phyloP scores from a whole-genome alignment of 2,113 vertebrate species.

The Geococcyx californianus region DNA sequence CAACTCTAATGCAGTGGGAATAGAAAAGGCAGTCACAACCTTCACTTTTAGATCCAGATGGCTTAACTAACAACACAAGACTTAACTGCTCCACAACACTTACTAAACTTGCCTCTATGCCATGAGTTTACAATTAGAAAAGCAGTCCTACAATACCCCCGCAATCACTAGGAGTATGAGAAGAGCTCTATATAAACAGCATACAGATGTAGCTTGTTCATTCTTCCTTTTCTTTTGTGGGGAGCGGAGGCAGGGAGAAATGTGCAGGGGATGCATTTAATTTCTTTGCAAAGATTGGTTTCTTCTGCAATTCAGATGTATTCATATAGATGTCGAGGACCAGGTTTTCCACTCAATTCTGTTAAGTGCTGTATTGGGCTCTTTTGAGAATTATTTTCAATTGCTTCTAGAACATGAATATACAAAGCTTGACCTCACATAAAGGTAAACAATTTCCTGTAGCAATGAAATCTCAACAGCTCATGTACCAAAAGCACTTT shows the following conservation, averaged over 20 bases:
- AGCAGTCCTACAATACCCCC: background rate
- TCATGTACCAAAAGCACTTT: background rate
- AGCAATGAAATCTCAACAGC: background rate
- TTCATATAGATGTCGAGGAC: background rate
- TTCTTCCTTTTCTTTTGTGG: background rate
- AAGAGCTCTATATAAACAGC: background rate
- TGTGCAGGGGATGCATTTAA: background rate
- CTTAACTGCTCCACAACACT: background rate
- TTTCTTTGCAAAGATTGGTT: background rate
- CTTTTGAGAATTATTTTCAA: background rate
- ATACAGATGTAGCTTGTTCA: background rate
- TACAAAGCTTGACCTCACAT: background rate
- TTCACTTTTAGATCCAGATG: background rate
- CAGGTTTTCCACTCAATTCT: background rate
- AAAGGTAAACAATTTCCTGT: background rate
- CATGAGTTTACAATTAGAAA: background rate
- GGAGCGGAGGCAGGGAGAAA: no score
- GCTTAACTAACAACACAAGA: background rate
- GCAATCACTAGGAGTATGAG: background rate
- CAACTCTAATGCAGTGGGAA: background rate
- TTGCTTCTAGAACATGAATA: background rate
- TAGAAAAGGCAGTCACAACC: background rate
- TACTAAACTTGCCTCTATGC: background rate
- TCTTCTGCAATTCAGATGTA: background rate
- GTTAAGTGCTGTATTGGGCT: background rate